Evolutionary conservation across 2,797 vertebrate species (phyloP).

Genomic region (Australoheros facetus): DNA sequence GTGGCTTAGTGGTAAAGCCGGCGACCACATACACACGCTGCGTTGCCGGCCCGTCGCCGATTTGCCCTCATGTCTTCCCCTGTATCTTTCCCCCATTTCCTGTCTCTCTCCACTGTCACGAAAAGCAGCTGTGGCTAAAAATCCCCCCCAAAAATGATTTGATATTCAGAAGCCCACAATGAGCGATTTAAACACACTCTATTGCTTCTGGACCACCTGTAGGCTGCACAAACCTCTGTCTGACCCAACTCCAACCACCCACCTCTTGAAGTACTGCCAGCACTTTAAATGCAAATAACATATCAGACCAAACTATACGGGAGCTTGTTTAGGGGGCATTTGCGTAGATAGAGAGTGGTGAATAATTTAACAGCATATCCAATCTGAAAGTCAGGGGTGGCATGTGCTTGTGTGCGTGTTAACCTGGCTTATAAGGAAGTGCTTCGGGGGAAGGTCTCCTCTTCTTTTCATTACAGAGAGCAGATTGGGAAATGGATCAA

Average conservation of each 20-base stretch:
- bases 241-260: not conserved
- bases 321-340: conserved; percentile 49
- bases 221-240: conserved; percentile 5
- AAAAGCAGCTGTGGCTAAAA: no score
- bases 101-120: no score
- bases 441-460: conserved; percentile 44
- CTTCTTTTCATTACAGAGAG: conserved; percentile 58
- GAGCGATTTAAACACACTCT: conserved; percentile 24
- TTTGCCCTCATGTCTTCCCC: no score
- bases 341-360: conserved; percentile 62
- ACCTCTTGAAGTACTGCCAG: conserved; percentile 20
- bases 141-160: not conserved
- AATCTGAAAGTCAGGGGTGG: conserved; percentile 58
- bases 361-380: conserved; percentile 72
- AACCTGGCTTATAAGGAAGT: conserved; percentile 46
- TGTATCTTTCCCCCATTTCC: no score
- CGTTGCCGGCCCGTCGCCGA: no score
- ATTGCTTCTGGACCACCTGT: conserved; percentile 24
- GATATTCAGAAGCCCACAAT: conserved; percentile 31
- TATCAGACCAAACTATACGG: conserved; percentile 42
- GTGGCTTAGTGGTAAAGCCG: no score
- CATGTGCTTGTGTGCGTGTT: conserved; percentile 26
- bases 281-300: conserved; percentile 55
- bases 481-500: conserved; percentile 58
- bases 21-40: no score